phyloP scores from a whole-genome alignment of 2,113 vertebrate genomes.

The Addax nasomaculatus region DNA sequence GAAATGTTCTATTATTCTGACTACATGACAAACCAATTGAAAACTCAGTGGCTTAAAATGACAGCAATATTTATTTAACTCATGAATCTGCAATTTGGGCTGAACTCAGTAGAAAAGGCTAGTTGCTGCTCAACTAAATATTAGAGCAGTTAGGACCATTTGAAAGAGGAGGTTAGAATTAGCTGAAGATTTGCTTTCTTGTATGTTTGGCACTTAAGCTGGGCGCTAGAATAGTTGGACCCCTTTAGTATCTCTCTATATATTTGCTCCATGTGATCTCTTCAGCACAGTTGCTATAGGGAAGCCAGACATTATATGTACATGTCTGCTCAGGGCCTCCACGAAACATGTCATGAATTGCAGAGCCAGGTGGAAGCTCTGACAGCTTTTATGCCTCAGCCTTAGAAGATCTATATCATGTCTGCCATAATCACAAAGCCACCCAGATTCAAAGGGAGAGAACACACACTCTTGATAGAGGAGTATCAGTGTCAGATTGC shows the following conservation, averaged over 20 bases:
- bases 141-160: neutral
- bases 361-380: neutral
- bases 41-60: neutral
- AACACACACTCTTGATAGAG: neutral
- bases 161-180: neutral
- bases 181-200: neutral
- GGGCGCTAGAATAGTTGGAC: neutral
- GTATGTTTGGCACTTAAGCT: neutral
- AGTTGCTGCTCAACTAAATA: neutral
- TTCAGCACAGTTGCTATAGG: neutral
- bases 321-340: neutral
- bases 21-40: neutral
- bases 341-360: neutral
- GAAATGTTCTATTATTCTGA: neutral
- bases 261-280: neutral
- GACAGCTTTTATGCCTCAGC: neutral
- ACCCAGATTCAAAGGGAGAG: neutral
- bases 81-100: neutral
- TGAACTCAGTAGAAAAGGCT: neutral
- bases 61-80: neutral
- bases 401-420: neutral
- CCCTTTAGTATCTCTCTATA: neutral
- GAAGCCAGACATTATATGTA: neutral
- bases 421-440: neutral
- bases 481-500: neutral